Base-by-base conservation (phyloP, 1,140 invertebrate species). In the Mycetomoellerius zeteki region DNA sequence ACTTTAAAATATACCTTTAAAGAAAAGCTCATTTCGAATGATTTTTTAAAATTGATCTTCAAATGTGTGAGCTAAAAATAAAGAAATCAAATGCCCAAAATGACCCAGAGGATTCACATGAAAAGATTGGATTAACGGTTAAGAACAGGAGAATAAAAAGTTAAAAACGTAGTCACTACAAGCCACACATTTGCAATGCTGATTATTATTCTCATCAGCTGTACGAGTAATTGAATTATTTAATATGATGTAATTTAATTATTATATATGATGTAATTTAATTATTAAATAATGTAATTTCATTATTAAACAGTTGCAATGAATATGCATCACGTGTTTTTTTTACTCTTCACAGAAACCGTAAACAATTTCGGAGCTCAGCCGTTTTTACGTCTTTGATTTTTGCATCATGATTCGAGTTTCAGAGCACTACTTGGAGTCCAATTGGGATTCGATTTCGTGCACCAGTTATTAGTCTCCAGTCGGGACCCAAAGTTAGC, bases 401-500 rank as follows among this genome's bases (percentile, higher is more conserved):
- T 65, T 78, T n/a, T 64, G 27, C 24, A 65, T 64, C 58, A 24
- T 64, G 19, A 77, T 52, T 56, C 64, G 16, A 43, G 30, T 85
- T 56, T 43, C 24, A 47, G 6, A 27, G 47, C 24, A 76, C 24
- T 50, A 33, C 4, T 76, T 8, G 47, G 37, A 72, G 47, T 75
- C 30, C 67, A 19, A 0, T 24, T 27, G 43, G 21, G 69, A 73
- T 71, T 90, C 80, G 85, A 87, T 87, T 85, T 89, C 52, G 75
- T 67, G 84, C 64, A 90, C 87, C 91, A 77, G 72, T 92, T 90
- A 92, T 91, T 92, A 92, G 75, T 37, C 33, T 64, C 76, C 69
- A 64, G 80, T 72, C 69, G 85, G 67, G 87, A 81, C 65, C 86
- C 86, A 88, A 86, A 69, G 88, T 92, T 89, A 86, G 27, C 56